Conservation (phyloP, 2,888 invertebrate genomes). For the Chloroclystis v-ata region DNA sequence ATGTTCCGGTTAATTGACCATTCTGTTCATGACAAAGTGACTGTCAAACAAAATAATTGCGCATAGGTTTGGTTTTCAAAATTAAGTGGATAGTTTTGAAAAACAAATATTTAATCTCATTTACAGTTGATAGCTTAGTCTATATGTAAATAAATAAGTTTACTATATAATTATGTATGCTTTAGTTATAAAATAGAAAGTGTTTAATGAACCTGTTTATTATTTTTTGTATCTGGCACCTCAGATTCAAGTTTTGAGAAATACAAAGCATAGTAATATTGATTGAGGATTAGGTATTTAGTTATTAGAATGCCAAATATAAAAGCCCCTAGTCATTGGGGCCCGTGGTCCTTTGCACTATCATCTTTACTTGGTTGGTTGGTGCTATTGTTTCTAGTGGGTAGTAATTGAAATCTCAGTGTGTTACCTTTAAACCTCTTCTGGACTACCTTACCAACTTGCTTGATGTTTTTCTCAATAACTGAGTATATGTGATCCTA, state of each 20-base stretch:
- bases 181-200: conserved; percentile 12
- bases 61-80: conserved; percentile 38
- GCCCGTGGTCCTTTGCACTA: conserved; percentile 40
- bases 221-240: not conserved
- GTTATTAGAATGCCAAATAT: conserved; percentile 43
- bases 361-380: conserved; percentile 22
- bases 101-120: conserved; percentile 24
- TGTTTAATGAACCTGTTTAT: conserved; percentile 9
- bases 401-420: conserved; percentile 81
- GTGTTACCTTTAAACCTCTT: conserved; percentile 80
- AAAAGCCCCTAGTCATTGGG: conserved; percentile 63
- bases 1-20: conserved; percentile 4
- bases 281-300: conserved; percentile 54
- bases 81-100: conserved; percentile 27
- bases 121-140: conserved; percentile 19
- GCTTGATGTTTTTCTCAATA: conserved; percentile 74
- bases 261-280: conserved; percentile 36
- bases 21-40: conserved; percentile 36
- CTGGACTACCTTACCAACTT: conserved; percentile 78
- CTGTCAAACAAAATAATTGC: conserved; percentile 59
- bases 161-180: conserved; percentile 8
- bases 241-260: conserved; percentile 24
- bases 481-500: conserved; percentile 79
- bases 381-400: conserved; percentile 49
- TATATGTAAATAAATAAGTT: conserved; percentile 16